Evolutionary conservation across 1,140 invertebrate species (phyloP).

Genomic region (Ceratoteleas bidentatus): DNA sequence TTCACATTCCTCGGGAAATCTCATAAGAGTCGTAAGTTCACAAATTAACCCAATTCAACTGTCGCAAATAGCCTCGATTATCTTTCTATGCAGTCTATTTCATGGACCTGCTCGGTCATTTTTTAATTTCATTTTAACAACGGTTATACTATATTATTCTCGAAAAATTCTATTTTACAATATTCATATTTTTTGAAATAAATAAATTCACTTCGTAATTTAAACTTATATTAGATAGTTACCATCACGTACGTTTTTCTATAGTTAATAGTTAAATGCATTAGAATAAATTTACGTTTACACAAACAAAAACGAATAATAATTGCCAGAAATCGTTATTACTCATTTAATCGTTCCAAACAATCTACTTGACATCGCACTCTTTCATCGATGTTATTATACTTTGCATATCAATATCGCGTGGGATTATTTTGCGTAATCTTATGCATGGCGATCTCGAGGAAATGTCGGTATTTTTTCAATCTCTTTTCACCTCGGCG

Average conservation of each 20-base stretch:
- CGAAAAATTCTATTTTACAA: too few species aligned
- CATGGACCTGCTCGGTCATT: conserved; percentile 5
- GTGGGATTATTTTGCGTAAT: neutral
- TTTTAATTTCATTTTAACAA: neutral
- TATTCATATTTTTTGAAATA: too few species aligned
- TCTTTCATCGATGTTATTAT: conserved; percentile 4
- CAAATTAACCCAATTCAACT: conserved; percentile 29
- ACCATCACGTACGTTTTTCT: too few species aligned
- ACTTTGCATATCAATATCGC: conserved; percentile 27
- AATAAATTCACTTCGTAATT: too few species aligned
- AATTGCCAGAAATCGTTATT: neutral
- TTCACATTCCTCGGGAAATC: neutral
- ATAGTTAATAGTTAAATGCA: too few species aligned
- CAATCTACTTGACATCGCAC: conserved; percentile 2
- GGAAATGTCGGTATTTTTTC: neutral
- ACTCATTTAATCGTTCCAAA: neutral
- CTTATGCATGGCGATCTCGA: neutral
- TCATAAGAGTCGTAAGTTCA: conserved; percentile 18
- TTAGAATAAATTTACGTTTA: too few species aligned
- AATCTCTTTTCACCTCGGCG: too few species aligned
- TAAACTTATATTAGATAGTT: too few species aligned
- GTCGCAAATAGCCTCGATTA: conserved; percentile 22
- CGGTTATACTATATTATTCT: too few species aligned
- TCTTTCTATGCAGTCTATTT: conserved; percentile 11
- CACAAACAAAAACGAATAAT: too few species aligned